Conservation (phyloP, 2,113 vertebrate species). For the Ciconia stormi region DNA sequence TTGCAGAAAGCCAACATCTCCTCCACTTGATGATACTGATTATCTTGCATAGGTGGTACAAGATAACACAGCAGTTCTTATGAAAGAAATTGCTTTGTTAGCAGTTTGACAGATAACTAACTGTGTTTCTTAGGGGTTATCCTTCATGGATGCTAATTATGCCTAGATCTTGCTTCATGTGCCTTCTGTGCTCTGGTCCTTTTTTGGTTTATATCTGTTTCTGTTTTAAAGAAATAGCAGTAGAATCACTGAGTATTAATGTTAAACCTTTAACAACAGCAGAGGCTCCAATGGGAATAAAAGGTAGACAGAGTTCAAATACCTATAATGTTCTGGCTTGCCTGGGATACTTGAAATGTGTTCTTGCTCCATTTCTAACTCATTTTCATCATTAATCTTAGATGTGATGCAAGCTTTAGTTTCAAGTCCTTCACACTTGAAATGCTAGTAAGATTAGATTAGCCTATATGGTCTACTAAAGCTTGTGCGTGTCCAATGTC, state of each 20-base stretch:
- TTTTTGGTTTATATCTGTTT: background rate
- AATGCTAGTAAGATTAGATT: background rate
- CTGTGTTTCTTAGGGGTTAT: background rate
- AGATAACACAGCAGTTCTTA: background rate
- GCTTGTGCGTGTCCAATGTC: background rate
- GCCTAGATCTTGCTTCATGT: background rate
- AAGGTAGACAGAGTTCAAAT: background rate
- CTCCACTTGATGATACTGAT: background rate
- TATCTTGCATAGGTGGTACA: background rate
- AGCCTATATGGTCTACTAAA: background rate
- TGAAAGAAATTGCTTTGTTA: background rate
- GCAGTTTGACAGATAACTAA: background rate
- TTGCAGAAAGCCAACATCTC: background rate
- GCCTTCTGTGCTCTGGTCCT: background rate
- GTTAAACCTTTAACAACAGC: background rate
- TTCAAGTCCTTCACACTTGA: background rate
- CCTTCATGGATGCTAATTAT: background rate
- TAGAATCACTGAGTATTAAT: background rate
- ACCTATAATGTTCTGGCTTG: background rate
- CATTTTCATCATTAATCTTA: background rate
- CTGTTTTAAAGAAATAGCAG: background rate
- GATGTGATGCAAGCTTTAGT: background rate
- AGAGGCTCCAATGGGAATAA: background rate
- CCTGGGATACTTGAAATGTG: background rate
- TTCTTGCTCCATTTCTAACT: background rate